A percentile compares a stretch with the other conserved stretches of the same genome.
Conservation (phyloP, 2,888 invertebrate genomes). For the Drosophila cracens region DNA sequence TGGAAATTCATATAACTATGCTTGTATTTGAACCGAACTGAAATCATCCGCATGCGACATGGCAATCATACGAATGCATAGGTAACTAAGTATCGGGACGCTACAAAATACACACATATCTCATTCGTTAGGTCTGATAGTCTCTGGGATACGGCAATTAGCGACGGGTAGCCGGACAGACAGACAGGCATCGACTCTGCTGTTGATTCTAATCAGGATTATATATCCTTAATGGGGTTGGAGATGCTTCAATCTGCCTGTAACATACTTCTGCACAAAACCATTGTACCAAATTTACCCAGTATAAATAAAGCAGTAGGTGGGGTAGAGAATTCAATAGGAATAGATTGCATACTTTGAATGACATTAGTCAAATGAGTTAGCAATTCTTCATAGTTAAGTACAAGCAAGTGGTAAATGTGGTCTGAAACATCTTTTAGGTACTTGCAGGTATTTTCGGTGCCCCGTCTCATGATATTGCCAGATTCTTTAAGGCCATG, state of each 20-base stretch:
- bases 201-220: not conserved
- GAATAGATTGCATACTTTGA: slow-evolving; percentile 85
- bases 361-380: slow-evolving; percentile 88
- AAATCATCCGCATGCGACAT: no score
- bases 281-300: not conserved
- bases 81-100: not conserved
- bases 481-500: slow-evolving; percentile 89
- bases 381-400: slow-evolving; percentile 91
- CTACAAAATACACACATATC: not conserved
- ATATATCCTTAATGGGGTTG: not conserved
- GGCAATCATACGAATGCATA: no score
- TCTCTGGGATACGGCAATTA: not conserved
- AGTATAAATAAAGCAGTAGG: not conserved
- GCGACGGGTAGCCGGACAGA: not conserved
- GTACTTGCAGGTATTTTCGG: slow-evolving; percentile 89
- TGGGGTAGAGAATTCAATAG: not conserved
- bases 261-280: not conserved
- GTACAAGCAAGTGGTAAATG: slow-evolving; percentile 89
- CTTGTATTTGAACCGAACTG: no score
- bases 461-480: slow-evolving; percentile 86
- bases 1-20: no score
- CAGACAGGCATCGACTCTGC: not conserved
- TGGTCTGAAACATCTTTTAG: slow-evolving; percentile 90
- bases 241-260: not conserved
- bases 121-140: not conserved